Evolutionary conservation across 2,888 invertebrate genomes (phyloP).

Genomic region (Cheilosia vulpina): DNA sequence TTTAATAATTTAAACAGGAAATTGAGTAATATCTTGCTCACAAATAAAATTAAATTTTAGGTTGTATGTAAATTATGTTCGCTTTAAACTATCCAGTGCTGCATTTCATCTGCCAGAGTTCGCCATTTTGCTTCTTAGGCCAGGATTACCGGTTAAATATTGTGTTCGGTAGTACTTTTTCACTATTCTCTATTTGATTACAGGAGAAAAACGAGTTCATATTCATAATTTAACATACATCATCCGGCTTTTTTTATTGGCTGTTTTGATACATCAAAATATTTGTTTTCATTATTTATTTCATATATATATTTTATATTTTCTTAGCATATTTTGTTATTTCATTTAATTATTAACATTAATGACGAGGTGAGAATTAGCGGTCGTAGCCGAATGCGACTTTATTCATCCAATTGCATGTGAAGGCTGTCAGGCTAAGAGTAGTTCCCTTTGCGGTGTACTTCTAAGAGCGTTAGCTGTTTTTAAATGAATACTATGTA

Average conservation of each 20-base stretch:
- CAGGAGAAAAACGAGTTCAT: too few relatives aligned
- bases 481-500: slow-evolving; percentile 81
- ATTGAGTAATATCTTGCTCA: too few relatives aligned
- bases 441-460: slow-evolving; percentile 81
- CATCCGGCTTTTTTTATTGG: neutral
- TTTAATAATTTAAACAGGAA: too few relatives aligned
- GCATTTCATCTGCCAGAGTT: too few relatives aligned
- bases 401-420: slow-evolving; percentile 61
- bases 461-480: slow-evolving; percentile 82
- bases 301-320: slow-evolving; percentile 24
- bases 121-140: neutral
- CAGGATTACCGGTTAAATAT: neutral
- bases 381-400: slow-evolving; percentile 29
- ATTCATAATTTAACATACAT: neutral
- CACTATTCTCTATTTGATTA: too few relatives aligned
- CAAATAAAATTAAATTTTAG: neutral
- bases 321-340: slow-evolving; percentile 33
- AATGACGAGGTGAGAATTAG: slow-evolving; percentile 48
- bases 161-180: neutral
- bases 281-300: slow-evolving; percentile 24
- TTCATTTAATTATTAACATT: slow-evolving; percentile 47
- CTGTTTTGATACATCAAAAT: slow-evolving; percentile 24
- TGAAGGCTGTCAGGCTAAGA: slow-evolving; percentile 80
- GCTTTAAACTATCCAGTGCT: too few relatives aligned
- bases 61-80: neutral